These are phyloP conservation scores for Charina bottae DNA, from an alignment of 2,113 vertebrate genomes.

Conservation along the genomic window DNA sequence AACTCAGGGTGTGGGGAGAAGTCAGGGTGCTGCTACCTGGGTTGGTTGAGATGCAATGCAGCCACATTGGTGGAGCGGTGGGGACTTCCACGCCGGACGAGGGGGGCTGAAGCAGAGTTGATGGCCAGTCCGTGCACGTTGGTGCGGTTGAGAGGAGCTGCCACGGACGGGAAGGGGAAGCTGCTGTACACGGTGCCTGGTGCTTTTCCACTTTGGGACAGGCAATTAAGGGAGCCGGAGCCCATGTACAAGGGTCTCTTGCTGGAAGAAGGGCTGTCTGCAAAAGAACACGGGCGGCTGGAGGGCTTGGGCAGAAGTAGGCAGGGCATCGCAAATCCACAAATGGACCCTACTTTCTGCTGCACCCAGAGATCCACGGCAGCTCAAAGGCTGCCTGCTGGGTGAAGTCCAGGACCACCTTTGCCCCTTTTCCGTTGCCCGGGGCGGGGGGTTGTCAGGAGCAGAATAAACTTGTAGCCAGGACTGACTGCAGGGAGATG, in stretches of 20 bases:
- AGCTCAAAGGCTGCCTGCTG: not conserved
- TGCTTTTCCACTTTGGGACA: constrained; percentile 30
- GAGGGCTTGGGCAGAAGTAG: not conserved
- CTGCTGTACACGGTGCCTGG: constrained; percentile 2
- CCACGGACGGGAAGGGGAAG: constrained; percentile 39
- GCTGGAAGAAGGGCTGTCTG: constrained; percentile 53
- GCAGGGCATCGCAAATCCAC: not conserved
- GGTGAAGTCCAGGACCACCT: not conserved
- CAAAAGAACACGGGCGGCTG: constrained; percentile 27
- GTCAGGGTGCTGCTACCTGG: constrained; percentile 49
- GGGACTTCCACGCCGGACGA: not conserved
- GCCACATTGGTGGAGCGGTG: not conserved
- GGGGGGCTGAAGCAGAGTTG: not conserved
- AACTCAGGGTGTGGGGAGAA: not conserved
- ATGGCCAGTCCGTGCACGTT: constrained; percentile 23
- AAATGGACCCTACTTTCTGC: not conserved
- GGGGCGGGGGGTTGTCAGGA: not conserved
- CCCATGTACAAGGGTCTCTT: constrained; percentile 17
- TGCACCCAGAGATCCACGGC: not conserved
- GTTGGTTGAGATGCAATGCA: constrained; percentile 32
- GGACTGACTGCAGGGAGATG: not conserved
- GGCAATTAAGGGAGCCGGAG: constrained; percentile 48
- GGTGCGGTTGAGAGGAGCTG: not conserved
- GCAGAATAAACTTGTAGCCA: not conserved
- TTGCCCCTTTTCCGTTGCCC: not conserved